Evolutionary conservation across 2,797 vertebrate species (phyloP).

Genomic region (Lepus townsendii): DNA sequence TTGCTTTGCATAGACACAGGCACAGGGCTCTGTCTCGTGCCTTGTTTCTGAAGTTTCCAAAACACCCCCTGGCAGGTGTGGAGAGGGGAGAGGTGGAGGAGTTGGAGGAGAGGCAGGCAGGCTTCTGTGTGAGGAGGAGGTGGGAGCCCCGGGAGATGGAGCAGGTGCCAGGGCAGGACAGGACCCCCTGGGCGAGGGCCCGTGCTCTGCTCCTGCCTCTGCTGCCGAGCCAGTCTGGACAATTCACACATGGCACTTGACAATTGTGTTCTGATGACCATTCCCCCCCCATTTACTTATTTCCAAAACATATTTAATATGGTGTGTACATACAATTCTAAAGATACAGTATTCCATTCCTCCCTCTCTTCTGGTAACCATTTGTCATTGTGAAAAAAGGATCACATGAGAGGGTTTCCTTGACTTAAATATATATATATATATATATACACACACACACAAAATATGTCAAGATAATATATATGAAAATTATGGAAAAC

Average conservation of each 20-base stretch:
- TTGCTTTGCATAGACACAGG: not conserved
- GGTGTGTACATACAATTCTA: too few relatives aligned
- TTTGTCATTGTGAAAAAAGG: not conserved
- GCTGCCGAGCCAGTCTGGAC: not conserved
- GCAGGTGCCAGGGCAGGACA: not conserved
- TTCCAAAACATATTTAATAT: too few relatives aligned
- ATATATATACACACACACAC: not conserved
- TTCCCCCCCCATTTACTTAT: too few relatives aligned
- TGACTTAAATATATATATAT: not conserved
- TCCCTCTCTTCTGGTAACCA: too few relatives aligned
- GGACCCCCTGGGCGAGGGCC: not conserved
- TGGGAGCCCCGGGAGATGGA: not conserved
- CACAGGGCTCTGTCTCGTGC: not conserved
- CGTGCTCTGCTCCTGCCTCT: not conserved
- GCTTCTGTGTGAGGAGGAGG: rapidly evolving
- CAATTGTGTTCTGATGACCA: not conserved
- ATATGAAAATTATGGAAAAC: not conserved
- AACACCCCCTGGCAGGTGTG: not conserved
- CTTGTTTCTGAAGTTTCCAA: not conserved
- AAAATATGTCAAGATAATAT: not conserved
- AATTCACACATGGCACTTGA: not conserved
- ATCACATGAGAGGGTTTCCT: not conserved
- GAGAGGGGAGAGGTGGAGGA: not conserved
- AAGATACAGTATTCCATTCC: too few relatives aligned
- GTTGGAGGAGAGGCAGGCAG: not conserved